phyloP scores from a whole-genome alignment of 2,113 vertebrate genomes.

The Ariopsis seemanni region DNA sequence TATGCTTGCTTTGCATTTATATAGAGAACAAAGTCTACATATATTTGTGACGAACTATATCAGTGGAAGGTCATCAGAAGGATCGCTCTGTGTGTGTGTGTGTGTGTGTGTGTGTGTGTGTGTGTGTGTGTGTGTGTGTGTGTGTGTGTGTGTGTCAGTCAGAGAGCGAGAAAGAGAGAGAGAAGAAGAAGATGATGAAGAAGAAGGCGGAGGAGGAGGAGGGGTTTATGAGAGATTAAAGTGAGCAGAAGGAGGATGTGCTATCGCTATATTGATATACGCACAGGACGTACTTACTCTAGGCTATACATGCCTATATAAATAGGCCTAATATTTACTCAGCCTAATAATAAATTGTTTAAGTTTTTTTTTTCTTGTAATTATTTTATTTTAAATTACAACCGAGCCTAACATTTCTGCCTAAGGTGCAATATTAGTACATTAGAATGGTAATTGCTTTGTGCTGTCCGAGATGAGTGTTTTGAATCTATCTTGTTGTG shows the following conservation, averaged over 20 bases:
- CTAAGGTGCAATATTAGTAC: neutral
- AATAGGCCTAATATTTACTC: neutral
- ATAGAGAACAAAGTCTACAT: neutral
- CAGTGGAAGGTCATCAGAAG: neutral
- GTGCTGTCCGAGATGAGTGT: neutral
- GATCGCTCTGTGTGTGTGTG: neutral
- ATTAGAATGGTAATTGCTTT: neutral
- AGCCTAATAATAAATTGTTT: neutral
- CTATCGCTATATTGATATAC: neutral
- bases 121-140: constrained; percentile 29
- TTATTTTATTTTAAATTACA: neutral
- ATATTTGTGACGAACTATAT: neutral
- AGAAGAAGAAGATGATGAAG: constrained; percentile 25
- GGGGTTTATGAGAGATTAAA: constrained; percentile 40
- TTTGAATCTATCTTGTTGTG: neutral
- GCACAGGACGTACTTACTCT: neutral
- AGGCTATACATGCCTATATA: neutral
- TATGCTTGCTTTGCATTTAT: neutral
- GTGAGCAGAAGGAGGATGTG: constrained; percentile 5
- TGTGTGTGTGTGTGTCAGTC: constrained; percentile 25
- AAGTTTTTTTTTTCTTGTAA: neutral
- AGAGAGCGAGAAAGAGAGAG: constrained; percentile 24
- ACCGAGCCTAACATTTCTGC: neutral
- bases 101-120: too few species aligned
- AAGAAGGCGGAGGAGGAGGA: constrained; percentile 44